Percentiles rank a stretch among this genome's conserved stretches.
Conservation (phyloP, 1,140 invertebrate species). For the Amphibalanus amphitrite region DNA sequence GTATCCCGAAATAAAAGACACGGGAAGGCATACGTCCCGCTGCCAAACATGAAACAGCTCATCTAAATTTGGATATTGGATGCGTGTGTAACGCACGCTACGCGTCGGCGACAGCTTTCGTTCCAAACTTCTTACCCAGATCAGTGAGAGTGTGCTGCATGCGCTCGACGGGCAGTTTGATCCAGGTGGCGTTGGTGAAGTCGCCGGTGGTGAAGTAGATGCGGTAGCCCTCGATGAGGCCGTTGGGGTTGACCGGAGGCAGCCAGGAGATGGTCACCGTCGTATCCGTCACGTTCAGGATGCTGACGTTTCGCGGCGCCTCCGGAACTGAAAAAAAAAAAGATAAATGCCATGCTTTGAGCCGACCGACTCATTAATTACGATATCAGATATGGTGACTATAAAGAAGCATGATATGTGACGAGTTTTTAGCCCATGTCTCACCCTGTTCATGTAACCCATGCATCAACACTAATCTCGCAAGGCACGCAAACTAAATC, state of each 20-base stretch:
- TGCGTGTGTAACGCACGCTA: too few relatives aligned
- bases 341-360: too few relatives aligned
- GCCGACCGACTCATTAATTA: too few relatives aligned
- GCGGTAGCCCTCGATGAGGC: conserved; percentile 46
- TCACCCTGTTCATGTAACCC: too few relatives aligned
- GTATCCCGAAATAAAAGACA: too few relatives aligned
- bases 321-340: conserved; percentile 43
- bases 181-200: conserved; percentile 16
- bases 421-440: too few relatives aligned
- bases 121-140: not conserved
- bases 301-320: conserved; percentile 58
- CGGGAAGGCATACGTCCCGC: too few relatives aligned
- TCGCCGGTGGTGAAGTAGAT: conserved; percentile 34
- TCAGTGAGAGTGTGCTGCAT: not conserved
- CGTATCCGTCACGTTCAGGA: conserved; percentile 49
- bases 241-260: conserved; percentile 51
- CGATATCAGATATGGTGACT: too few relatives aligned
- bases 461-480: not conserved
- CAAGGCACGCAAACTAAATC: not conserved
- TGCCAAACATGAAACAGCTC: too few relatives aligned
- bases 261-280: conserved; percentile 61
- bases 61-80: too few relatives aligned
- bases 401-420: too few relatives aligned
- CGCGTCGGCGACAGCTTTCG: too few relatives aligned
- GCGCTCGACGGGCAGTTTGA: not conserved